phyloP scores from a whole-genome alignment of 2,888 invertebrate species.

The Aleiodes leptofemur region DNA sequence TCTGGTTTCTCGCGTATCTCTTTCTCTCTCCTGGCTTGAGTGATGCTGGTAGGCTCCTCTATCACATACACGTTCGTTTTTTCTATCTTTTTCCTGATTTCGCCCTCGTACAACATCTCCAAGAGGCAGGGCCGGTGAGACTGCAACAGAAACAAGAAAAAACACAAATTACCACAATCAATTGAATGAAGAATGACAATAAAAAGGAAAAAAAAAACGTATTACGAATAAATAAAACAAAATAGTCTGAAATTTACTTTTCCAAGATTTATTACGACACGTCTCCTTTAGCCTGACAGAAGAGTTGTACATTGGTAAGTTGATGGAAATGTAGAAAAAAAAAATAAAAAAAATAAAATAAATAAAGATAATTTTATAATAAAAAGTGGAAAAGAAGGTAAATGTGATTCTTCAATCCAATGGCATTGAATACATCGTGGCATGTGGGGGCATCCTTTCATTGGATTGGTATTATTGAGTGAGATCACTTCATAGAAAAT shows the following conservation, averaged over 20 bases:
- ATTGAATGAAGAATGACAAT: neutral
- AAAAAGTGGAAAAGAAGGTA: conserved; percentile 15
- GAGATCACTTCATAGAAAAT: conserved; percentile 53
- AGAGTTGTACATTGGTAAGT: conserved; percentile 6
- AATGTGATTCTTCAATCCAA: conserved; percentile 36
- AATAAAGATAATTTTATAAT: neutral
- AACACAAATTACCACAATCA: conserved; percentile 9
- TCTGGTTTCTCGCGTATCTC: conserved; percentile 54
- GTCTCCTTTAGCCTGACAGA: conserved; percentile 10
- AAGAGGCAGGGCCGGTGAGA: conserved; percentile 67
- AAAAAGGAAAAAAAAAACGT: conserved; percentile 31
- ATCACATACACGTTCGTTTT: conserved; percentile 61
- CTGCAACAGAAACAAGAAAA: conserved; percentile 59
- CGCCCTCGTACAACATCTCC: conserved; percentile 68
- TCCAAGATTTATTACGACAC: conserved; percentile 26
- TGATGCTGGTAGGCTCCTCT: conserved; percentile 51
- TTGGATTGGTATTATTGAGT: conserved; percentile 46
- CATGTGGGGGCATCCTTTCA: neutral
- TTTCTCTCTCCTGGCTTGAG: conserved; percentile 60
- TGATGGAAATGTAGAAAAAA: neutral
- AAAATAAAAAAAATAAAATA: neutral
- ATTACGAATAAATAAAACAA: neutral
- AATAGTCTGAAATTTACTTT: conserved; percentile 15
- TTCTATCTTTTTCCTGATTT: conserved; percentile 59
- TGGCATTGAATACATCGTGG: conserved; percentile 43